These are phyloP conservation scores for Amblyjoppa proteus DNA, from an alignment of 2,888 invertebrate species.

Conservation along the genomic window DNA sequence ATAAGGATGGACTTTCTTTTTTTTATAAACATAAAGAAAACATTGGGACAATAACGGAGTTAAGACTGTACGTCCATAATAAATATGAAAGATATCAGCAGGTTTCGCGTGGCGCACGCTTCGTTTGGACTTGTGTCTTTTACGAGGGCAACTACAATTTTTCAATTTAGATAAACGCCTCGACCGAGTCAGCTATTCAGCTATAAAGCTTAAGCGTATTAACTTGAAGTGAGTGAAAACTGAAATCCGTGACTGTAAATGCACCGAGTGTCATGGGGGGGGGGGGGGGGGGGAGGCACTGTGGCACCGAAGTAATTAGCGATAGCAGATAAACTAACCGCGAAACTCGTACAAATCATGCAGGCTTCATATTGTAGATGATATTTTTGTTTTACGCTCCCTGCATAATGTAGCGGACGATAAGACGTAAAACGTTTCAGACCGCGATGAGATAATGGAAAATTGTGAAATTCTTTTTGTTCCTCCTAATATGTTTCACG, in stretches of 20 bases:
- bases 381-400: neutral
- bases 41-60: neutral
- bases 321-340: slow-evolving; percentile 60
- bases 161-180: slow-evolving; percentile 77
- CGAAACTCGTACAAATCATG: slow-evolving; percentile 45
- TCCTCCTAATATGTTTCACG: neutral
- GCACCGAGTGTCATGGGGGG: slow-evolving; percentile 29
- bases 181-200: neutral
- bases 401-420: neutral
- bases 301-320: slow-evolving; percentile 53
- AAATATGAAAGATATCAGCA: neutral
- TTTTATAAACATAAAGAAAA: neutral
- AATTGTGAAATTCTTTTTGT: slow-evolving; percentile 14
- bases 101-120: slow-evolving; percentile 29
- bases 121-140: slow-evolving; percentile 54
- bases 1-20: neutral
- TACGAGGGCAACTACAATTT: slow-evolving; percentile 69
- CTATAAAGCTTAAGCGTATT: neutral
- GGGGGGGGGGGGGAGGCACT: neutral
- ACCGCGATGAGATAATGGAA: slow-evolving; percentile 26
- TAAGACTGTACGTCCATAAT: neutral
- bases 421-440: slow-evolving; percentile 18
- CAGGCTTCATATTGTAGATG: slow-evolving; percentile 29
- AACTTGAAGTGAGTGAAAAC: slow-evolving; percentile 40
- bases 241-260: slow-evolving; percentile 31